Conservation (phyloP, 2,113 vertebrate genomes). For the Macheiramphus alcinus region DNA sequence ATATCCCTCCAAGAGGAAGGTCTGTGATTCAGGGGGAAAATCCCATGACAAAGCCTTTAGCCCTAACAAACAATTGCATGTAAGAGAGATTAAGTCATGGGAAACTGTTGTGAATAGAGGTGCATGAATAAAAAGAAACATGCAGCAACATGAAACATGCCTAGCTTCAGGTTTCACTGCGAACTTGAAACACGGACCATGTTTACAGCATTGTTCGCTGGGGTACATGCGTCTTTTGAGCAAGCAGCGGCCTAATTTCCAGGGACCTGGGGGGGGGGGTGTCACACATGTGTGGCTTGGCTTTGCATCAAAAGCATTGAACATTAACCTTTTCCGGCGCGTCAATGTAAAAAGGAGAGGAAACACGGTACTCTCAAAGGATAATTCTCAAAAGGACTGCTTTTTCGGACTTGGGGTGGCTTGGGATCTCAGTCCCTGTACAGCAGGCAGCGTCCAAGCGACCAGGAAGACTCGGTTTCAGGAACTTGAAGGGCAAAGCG, state of each 20-base stretch:
- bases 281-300: background rate
- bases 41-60: conserved; percentile 50
- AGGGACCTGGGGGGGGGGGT: background rate
- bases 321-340: background rate
- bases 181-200: background rate
- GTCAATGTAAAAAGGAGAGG: background rate
- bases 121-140: conserved; percentile 42
- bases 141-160: conserved; percentile 52
- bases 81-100: conserved; percentile 45
- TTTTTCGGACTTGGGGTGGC: background rate
- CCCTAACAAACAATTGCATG: conserved; percentile 29
- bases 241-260: background rate
- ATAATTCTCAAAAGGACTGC: background rate
- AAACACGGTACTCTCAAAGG: accelerated
- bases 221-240: background rate
- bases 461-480: background rate
- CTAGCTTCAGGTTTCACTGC: background rate
- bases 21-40: conserved; percentile 51
- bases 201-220: background rate
- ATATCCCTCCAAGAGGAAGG: conserved; percentile 1
- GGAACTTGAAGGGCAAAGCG: background rate
- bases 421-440: background rate
- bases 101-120: conserved; percentile 7
- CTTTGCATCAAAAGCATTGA: background rate
- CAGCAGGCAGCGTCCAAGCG: accelerated